phyloP scores from a whole-genome alignment of 2,113 vertebrate genomes.

The Antechinus stuartii region DNA sequence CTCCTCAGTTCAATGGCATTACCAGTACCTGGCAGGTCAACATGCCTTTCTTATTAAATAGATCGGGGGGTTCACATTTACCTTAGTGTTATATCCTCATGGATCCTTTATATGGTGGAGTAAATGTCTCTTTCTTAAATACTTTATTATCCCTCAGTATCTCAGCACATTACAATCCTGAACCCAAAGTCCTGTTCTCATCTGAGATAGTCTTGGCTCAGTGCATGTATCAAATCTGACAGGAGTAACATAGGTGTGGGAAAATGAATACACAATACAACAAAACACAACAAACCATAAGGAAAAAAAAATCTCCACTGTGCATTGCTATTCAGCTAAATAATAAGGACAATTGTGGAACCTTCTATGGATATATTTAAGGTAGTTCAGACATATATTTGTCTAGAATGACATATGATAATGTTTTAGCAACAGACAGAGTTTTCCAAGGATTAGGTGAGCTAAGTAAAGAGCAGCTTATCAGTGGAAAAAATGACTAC shows the following conservation, averaged over 20 bases:
- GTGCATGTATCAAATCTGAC: neutral
- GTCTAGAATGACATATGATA: neutral
- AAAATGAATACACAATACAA: neutral
- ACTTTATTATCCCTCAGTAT: neutral
- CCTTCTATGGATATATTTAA: neutral
- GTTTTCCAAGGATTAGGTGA: neutral
- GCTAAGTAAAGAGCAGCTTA: neutral
- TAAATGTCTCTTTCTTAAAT: neutral
- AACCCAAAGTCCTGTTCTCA: neutral
- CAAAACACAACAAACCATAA: neutral
- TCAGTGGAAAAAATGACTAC: neutral
- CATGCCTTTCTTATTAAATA: neutral
- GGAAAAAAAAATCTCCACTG: slow-evolving; percentile 20
- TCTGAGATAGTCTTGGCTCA: neutral
- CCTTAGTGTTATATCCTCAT: neutral
- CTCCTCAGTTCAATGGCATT: neutral
- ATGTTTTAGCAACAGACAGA: neutral
- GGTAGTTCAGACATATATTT: neutral
- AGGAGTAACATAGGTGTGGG: neutral
- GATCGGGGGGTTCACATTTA: neutral
- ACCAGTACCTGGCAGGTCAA: neutral
- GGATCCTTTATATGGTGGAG: neutral
- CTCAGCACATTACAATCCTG: neutral
- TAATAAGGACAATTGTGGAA: neutral
- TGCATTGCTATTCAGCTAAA: slow-evolving; percentile 11